Evolutionary conservation across 2,888 invertebrate species (phyloP), one percentile per base, ranked within the genome.

Genomic region (Serripes groenlandicus): DNA sequence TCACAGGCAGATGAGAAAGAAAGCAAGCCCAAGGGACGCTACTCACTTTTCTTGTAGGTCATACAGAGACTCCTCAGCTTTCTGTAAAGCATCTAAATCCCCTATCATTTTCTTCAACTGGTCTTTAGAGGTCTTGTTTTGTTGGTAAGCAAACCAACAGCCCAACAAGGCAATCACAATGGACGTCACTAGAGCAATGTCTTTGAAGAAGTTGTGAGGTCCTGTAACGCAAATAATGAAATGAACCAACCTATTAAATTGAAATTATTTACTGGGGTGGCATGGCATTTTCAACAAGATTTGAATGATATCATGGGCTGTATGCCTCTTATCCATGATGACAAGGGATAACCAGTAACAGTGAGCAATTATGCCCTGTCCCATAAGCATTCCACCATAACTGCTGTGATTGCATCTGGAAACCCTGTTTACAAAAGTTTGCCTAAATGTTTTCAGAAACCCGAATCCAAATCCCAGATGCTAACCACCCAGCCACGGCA

Each of bases 111-210:
- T 96, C 88, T 97, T 96, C 84, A 92, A 88, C 94, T 99, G 97
- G 90, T 97, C 97, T 91, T 97, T 97, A 52, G 98, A 98, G 92
- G 97, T 97, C 92, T 98, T 97, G 93, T 98, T 97, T 89, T 98
- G 98, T 78, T 97, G 96, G 94, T 97, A 97, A 35, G 98, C 98
- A 94, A 98, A 98, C 97, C 98, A 98, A 90, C 97, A 97, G 73
- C 98, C 98, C 76, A 97, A 97, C 75, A 97, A 96, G 11, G 98
- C 98, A 90, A 97, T 97, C 88, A 98, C 95, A 74, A 98, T 95
- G 78, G 98, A 95, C 3, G 97, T 96, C 49, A 98, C 97, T 91
- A 99, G 96, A 86, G 98, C 96, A 93, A 98, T 96, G 95, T 99
- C 99, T 95, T 99, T 99, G 96, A 98, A 96, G 93, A 97, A 96